A percentile compares a stretch with the other conserved stretches of the same genome.
phyloP scores from a whole-genome alignment of 23 tunicate genomes.

The Aplidium turbinatum region DNA sequence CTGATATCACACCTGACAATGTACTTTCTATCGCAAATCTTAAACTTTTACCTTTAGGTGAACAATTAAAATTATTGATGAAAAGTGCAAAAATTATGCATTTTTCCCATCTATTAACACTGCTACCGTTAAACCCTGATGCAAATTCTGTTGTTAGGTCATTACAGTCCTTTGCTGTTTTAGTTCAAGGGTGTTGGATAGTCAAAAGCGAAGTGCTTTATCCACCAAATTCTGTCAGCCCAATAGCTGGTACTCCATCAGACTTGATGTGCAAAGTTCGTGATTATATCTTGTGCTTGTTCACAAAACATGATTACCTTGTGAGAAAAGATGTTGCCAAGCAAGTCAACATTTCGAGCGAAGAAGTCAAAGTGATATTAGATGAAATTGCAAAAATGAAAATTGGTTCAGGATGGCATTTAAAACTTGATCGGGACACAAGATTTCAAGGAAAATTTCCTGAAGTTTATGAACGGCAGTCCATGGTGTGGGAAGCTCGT shows the following conservation, averaged over 20 bases:
- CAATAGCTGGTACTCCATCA: conserved; percentile 58
- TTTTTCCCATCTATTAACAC: conserved; percentile 53
- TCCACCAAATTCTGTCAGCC: conserved; percentile 65
- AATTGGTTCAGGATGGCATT: conserved; percentile 62
- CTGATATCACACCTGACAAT: conserved; percentile 42
- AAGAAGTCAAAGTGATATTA: conserved; percentile 68
- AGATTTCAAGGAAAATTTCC: conserved; percentile 46
- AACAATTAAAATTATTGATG: conserved; percentile 69
- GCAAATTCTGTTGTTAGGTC: conserved; percentile 62
- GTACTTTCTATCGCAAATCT: conserved; percentile 60
- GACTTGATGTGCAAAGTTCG: conserved; percentile 65
- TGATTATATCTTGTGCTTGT: conserved; percentile 65
- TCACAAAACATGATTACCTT: conserved; percentile 46
- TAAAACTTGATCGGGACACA: conserved; percentile 42
- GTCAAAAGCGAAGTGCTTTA: conserved; percentile 85
- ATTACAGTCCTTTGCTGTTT: conserved; percentile 78
- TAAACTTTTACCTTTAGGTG: conserved; percentile 45
- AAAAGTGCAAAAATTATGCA: conserved; percentile 76
- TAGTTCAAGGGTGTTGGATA: conserved; percentile 76
- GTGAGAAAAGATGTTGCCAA: conserved; percentile 44
- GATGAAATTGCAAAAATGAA: conserved; percentile 72
- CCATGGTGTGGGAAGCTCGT: conserved; percentile 65
- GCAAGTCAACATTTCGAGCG: conserved; percentile 63
- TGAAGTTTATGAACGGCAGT: conserved; percentile 71
- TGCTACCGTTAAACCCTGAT: conserved; percentile 66